Evolutionary conservation across 2,113 vertebrate genomes (phyloP).

Genomic region (Psettodes erumei): DNA sequence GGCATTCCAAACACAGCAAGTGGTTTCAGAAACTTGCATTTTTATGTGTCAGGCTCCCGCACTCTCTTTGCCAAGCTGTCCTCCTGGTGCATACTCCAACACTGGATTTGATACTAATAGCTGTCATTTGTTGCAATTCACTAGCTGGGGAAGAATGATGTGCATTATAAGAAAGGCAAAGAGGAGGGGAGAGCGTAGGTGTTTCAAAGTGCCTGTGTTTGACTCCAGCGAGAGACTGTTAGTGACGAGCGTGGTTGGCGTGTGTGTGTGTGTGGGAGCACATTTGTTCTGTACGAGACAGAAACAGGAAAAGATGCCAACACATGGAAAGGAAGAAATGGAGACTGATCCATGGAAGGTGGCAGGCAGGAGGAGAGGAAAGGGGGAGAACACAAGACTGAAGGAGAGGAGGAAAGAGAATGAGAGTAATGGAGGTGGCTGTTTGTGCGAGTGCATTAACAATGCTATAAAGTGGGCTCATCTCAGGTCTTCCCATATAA

Average conservation of each 20-base stretch:
- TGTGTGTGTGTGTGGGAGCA: conserved; percentile 40
- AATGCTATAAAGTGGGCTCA: conserved; percentile 95
- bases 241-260: conserved; percentile 46
- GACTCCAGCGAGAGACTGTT: conserved; percentile 72
- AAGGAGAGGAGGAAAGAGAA: conserved; percentile 54
- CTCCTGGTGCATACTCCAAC: conserved; percentile 50
- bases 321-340: conserved; percentile 83
- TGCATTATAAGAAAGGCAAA: conserved; percentile 75
- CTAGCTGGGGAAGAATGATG: conserved; percentile 69
- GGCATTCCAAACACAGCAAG: conserved; percentile 61
- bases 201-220: conserved; percentile 73
- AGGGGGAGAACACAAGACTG: conserved; percentile 30
- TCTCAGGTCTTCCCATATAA: conserved; percentile 95
- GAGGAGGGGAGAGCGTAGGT: conserved; percentile 72
- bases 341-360: conserved; percentile 87
- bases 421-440: conserved; percentile 82
- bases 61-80: conserved; percentile 48
- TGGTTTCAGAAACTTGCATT: conserved; percentile 56
- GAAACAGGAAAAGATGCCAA: conserved; percentile 62
- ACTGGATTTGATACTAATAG: conserved; percentile 92
- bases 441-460: conserved; percentile 99
- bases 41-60: conserved; percentile 54
- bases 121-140: conserved; percentile 93
- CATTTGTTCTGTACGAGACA: conserved; percentile 64
- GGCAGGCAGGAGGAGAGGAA: conserved; percentile 60